These are phyloP conservation scores for Hydrozoanthus tunicans DNA, from an alignment of 64 coral and sea anemone genomes.

Conservation along the genomic window DNA sequence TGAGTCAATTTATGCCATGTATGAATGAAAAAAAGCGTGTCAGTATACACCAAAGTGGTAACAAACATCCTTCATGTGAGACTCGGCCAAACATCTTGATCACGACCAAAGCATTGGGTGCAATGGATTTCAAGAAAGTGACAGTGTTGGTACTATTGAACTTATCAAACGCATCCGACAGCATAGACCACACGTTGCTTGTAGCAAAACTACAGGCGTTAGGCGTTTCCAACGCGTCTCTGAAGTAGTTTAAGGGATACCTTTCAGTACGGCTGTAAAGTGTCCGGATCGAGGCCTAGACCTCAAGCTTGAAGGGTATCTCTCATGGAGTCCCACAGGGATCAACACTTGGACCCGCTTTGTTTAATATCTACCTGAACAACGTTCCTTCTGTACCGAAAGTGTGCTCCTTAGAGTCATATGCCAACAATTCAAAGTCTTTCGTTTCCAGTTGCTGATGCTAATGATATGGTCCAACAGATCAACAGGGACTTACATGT, in stretches of 20 bases:
- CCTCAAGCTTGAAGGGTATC: neutral
- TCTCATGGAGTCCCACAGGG: constrained; percentile 38
- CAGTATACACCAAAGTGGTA: constrained; percentile 9
- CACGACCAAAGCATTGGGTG: constrained; percentile 56
- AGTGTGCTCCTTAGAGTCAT: constrained; percentile 37
- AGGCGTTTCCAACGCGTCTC: constrained; percentile 16
- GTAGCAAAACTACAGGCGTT: constrained; percentile 22
- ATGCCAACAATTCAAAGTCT: constrained; percentile 27
- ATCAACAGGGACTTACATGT: constrained; percentile 10
- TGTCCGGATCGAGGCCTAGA: constrained; percentile 22
- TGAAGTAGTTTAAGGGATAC: constrained; percentile 27
- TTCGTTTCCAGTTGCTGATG: constrained; percentile 44
- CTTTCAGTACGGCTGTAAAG: constrained; percentile 19
- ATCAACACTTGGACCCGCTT: constrained; percentile 29
- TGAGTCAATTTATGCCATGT: neutral
- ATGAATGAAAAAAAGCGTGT: neutral
- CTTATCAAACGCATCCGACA: constrained; percentile 71
- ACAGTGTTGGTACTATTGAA: constrained; percentile 64
- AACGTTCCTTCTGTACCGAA: constrained; percentile 26
- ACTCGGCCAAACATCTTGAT: constrained; percentile 52
- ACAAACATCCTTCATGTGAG: constrained; percentile 56
- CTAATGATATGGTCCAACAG: neutral
- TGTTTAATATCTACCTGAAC: constrained; percentile 56
- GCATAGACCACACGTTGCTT: constrained; percentile 54
- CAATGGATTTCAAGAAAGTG: constrained; percentile 62